Base-by-base conservation (phyloP, 1,140 invertebrate species). In the Calephelis virginiensis region DNA sequence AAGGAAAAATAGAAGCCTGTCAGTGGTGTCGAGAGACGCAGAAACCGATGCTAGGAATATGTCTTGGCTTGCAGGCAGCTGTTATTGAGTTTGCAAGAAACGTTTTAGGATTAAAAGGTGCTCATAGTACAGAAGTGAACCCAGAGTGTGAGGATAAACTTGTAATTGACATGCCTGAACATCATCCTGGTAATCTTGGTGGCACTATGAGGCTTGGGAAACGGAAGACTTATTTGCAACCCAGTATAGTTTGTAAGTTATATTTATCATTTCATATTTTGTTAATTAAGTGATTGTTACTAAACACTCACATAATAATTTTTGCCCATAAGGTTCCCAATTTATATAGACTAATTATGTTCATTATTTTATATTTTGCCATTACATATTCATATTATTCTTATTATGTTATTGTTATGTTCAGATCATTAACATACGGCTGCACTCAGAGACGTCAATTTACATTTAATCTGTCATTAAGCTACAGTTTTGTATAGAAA, bases 151-250 rank as follows among this genome's bases (percentile, higher is more conserved):
- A 91, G 28, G 83, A 96, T 83, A 95, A 96, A 28, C 91, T 99
- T 40, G 96, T 99, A 1, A 98, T 99, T 68, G 98, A 99, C 74
- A 99, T 99, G 99, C 98, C 98, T 0, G 99, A 99, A 92, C 97
- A 99, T 86, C 97, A 98, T 89, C 94, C 94, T 6, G 97, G 97
- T 1, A 93, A 96, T 70, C 95, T 99, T 93, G 99, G 99, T 6
- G 99, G 98, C 28, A 99, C 99, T 0, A 99, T 99, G 99, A 93
- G 99, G 68, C 92, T 99, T 9, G 99, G 99, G 10, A 97, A 96
- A 82, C 94, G 98, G 73, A 94, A 93, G 53, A 99, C 99, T 1
- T 89, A 95, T 47, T 98, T 99, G 77, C 92, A 92, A 63, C 94
- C 94, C 60, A 95, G 94, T 72, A 90, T 95, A 66, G 91, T 97